Evolutionary conservation across 2,888 invertebrate species (phyloP), one percentile per base, ranked within the genome.

Genomic region (Plebejus anna): DNA sequence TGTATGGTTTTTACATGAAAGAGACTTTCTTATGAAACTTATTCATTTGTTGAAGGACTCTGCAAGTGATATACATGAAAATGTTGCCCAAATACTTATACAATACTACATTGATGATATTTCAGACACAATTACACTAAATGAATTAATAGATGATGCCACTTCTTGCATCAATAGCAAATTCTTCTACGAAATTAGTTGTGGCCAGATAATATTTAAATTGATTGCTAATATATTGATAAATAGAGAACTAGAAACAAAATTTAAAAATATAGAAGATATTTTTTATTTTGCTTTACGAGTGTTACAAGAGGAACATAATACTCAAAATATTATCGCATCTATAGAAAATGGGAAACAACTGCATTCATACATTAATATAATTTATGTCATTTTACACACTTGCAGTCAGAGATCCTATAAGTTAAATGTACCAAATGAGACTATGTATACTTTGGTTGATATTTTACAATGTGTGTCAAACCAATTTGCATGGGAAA

Each of bases 11-110:
- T 87, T 95, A 11, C 85, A 86, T 66, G 83, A 90, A 73, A 85
- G 87, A 16, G 66, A 83, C 6, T 90, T 94, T 82, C 82, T 94
- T 28, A 81, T 87, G n/a, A 87, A 90, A 75, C 84, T 96, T 9
- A 84, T 95, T 4, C 88, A 86, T 78, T 89, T 96, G 55, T 86
- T 96, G 7, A 88, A 94, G 79, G 95, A 95, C 82, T 95, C 95
- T 32, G 94, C 95, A 32, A 94, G 95, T 81, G 96, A 96, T 88
- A 90, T 96, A 0, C 90, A 95, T 81, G 94, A 95, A 76, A 88
- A 91, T 81, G 90, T 95, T 0, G 88, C 92, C 1, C 83, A 88
- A 3, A 87, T 96, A 78, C 83, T 96, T 22, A 83, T 94, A 4
- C 85, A 91, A 55, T 89, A 95, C 82, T 95, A 94, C 79, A 83